Evolutionary conservation across 2,797 vertebrate species (phyloP).

Genomic region (Falco columbarius): DNA sequence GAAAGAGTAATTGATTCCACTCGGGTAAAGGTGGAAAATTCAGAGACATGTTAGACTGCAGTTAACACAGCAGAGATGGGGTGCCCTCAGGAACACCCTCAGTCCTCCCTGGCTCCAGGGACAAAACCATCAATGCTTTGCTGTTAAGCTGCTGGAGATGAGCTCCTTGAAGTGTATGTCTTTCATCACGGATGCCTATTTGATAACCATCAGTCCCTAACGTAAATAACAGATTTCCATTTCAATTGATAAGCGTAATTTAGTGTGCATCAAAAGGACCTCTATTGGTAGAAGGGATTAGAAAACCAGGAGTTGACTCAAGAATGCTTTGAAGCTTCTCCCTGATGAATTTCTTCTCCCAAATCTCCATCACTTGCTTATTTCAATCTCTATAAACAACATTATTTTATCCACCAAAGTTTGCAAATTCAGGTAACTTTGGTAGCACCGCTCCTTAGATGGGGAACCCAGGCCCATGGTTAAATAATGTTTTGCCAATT

Average conservation of each 20-base stretch:
- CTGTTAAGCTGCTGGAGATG: neutral
- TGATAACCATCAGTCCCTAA: slow-evolving; percentile 2
- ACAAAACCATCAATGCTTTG: neutral
- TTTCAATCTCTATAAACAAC: neutral
- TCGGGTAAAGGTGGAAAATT: neutral
- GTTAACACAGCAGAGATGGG: neutral
- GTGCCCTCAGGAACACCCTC: neutral
- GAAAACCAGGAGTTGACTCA: neutral
- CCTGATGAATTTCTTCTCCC: neutral
- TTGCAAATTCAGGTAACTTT: neutral
- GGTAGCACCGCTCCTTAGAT: neutral
- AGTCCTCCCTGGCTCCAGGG: neutral
- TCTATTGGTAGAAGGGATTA: neutral
- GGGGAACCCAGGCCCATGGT: neutral
- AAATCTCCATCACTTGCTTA: neutral
- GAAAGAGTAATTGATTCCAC: neutral
- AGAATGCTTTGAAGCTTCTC: slow-evolving; percentile 7
- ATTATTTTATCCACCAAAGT: neutral
- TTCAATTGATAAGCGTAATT: slow-evolving; percentile 1
- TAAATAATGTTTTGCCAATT: neutral
- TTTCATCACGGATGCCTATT: neutral
- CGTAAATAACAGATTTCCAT: slow-evolving; percentile 13
- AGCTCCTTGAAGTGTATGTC: neutral
- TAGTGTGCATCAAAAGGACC: slow-evolving; percentile 4
- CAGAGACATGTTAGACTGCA: fast-evolving